A percentile compares a stretch with the other conserved stretches of the same genome.
Conservation (phyloP, 2,113 vertebrate genomes). For the Grallaria varia region DNA sequence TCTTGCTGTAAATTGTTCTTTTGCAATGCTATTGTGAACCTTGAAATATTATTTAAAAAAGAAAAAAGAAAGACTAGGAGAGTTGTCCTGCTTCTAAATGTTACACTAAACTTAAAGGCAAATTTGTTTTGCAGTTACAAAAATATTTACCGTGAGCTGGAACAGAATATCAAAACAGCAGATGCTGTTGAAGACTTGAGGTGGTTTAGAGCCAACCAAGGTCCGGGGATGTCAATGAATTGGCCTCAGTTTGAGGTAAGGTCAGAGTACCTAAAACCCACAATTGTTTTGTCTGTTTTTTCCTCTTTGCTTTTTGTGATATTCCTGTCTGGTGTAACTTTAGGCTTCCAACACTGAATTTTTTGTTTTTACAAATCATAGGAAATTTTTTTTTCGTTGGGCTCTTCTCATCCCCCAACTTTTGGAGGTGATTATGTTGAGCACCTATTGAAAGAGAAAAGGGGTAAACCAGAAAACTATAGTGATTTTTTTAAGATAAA, state of each 20-base stretch:
- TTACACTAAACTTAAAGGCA: neutral
- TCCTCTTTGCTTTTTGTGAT: neutral
- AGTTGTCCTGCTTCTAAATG: neutral
- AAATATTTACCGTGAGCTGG: slow-evolving; percentile 87
- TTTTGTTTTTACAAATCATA: neutral
- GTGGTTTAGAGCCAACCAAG: slow-evolving; percentile 91
- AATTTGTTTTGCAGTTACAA: slow-evolving; percentile 80
- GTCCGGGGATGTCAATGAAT: slow-evolving; percentile 97
- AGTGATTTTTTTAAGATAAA: neutral
- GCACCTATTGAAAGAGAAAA: neutral
- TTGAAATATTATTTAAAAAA: neutral
- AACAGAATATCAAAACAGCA: slow-evolving; percentile 85
- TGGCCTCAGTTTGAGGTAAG: slow-evolving; percentile 98
- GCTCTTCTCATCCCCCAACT: neutral
- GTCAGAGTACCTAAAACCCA: neutral
- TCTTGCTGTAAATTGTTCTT: neutral
- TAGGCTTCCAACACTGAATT: neutral
- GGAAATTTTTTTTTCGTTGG: neutral
- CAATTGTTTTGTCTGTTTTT: neutral
- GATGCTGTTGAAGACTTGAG: slow-evolving; percentile 90
- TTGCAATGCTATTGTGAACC: neutral
- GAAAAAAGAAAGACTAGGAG: no score
- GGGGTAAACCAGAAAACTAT: neutral
- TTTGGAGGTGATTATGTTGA: neutral
- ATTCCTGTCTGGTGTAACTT: neutral